Evolutionary conservation across 2,113 vertebrate genomes (phyloP).

Genomic region (Lasiurus cinereus): DNA sequence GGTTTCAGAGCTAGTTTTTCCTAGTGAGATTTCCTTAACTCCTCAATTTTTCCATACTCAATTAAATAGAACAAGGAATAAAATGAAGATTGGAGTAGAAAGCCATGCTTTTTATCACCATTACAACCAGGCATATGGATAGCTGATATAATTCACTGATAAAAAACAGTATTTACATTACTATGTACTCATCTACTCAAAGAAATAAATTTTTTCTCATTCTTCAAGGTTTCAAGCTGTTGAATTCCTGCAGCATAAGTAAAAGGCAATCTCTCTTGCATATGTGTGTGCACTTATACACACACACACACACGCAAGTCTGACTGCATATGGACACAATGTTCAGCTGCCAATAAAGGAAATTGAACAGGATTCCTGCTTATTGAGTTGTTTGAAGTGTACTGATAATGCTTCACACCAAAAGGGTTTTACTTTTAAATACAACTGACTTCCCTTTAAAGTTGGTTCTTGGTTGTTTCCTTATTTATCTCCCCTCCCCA

Average conservation of each 20-base stretch:
- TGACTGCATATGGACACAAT: neutral
- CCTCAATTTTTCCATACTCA: neutral
- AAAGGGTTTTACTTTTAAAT: conserved; percentile 41
- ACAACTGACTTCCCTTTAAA: conserved; percentile 32
- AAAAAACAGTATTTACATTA: neutral
- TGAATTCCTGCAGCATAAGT: neutral
- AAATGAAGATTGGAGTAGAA: neutral
- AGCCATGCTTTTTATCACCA: neutral
- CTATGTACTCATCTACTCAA: neutral
- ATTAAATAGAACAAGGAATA: neutral
- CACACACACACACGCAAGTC: fast-evolving
- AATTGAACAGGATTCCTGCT: neutral
- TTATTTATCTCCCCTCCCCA: neutral
- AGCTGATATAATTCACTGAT: neutral
- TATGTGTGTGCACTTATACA: neutral
- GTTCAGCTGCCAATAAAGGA: neutral
- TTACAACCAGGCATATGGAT: neutral
- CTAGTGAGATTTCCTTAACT: conserved; percentile 17
- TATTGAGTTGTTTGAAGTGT: neutral
- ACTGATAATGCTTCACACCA: neutral
- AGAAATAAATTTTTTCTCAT: conserved; percentile 18
- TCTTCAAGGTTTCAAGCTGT: neutral
- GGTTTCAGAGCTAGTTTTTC: conserved; percentile 48
- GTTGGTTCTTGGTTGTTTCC: neutral
- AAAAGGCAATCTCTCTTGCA: neutral